Percentiles rank a stretch among this genome's conserved stretches.
Conservation (phyloP, 2,113 vertebrate species). For the Morone saxatilis region DNA sequence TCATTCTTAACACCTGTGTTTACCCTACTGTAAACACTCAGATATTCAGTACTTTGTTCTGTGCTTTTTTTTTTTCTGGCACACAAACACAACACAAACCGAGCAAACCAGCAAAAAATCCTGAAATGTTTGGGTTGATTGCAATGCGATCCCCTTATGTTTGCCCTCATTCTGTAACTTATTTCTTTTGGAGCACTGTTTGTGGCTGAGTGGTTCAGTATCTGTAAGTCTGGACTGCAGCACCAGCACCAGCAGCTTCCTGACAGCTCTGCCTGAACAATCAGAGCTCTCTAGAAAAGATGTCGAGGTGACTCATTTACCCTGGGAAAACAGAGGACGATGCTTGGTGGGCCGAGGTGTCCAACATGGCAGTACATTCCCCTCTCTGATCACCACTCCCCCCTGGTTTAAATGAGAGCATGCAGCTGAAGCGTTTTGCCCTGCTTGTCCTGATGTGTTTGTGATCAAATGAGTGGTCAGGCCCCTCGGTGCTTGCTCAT, state of each 20-base stretch:
- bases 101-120: conserved; percentile 3
- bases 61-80: not conserved
- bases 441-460: conserved; percentile 59
- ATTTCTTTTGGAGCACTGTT: not conserved
- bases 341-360: conserved; percentile 26
- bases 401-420: conserved; percentile 59
- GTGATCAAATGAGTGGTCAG: conserved; percentile 67
- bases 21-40: not conserved
- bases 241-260: conserved; percentile 31
- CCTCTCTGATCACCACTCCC: conserved; percentile 54
- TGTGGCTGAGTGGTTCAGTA: not conserved
- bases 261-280: conserved; percentile 53
- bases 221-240: conserved; percentile 50
- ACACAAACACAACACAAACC: not conserved
- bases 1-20: too few relatives aligned
- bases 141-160: not conserved
- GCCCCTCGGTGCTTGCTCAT: conserved; percentile 50
- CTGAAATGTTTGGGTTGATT: not conserved
- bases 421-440: conserved; percentile 41
- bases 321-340: conserved; percentile 52
- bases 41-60: conserved; percentile 9
- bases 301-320: conserved; percentile 22
- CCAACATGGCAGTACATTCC: conserved; percentile 41
- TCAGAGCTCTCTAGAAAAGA: conserved; percentile 32
- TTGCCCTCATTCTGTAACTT: conserved; percentile 32